These are phyloP conservation scores for Papilio aristodemus DNA, from an alignment of 1,140 invertebrate genomes.

Conservation along the genomic window DNA sequence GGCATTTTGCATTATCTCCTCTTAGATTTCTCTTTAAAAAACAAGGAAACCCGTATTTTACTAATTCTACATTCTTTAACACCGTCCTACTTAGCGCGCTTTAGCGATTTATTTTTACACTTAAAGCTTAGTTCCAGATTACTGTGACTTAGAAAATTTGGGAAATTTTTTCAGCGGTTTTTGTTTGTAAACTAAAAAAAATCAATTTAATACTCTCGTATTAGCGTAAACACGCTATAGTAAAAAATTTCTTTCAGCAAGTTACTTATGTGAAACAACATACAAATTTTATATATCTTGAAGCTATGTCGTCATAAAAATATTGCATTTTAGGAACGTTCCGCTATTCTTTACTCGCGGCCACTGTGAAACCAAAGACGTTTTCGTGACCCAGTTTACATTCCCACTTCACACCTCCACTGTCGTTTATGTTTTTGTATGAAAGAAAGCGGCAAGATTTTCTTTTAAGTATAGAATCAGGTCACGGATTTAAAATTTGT, in stretches of 20 bases:
- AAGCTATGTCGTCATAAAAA: neutral
- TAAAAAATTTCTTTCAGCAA: too few species aligned
- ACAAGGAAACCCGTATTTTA: slow-evolving; percentile 13
- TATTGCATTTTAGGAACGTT: neutral
- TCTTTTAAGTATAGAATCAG: slow-evolving; percentile 9
- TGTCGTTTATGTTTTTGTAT: slow-evolving; percentile 10
- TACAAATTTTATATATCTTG: too few species aligned
- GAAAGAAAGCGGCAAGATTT: slow-evolving; percentile 9
- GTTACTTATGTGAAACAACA: too few species aligned
- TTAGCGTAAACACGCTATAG: too few species aligned
- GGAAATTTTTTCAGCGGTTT: neutral
- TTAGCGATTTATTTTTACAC: slow-evolving; percentile 16
- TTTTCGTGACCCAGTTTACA: slow-evolving; percentile 24
- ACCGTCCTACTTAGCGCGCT: slow-evolving; percentile 12
- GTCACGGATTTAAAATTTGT: slow-evolving; percentile 10
- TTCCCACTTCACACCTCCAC: slow-evolving; percentile 27
- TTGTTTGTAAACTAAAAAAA: neutral
- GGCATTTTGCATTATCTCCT: slow-evolving; percentile 28
- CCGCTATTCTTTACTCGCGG: neutral
- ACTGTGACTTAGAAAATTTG: neutral
- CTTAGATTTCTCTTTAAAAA: slow-evolving; percentile 27
- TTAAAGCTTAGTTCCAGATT: slow-evolving; percentile 4
- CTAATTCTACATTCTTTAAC: slow-evolving; percentile 23
- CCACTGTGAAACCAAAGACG: slow-evolving; percentile 16
- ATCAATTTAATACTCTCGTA: too few species aligned